Evolutionary conservation across 2,113 vertebrate genomes (phyloP).

Genomic region (Jaculus jaculus): DNA sequence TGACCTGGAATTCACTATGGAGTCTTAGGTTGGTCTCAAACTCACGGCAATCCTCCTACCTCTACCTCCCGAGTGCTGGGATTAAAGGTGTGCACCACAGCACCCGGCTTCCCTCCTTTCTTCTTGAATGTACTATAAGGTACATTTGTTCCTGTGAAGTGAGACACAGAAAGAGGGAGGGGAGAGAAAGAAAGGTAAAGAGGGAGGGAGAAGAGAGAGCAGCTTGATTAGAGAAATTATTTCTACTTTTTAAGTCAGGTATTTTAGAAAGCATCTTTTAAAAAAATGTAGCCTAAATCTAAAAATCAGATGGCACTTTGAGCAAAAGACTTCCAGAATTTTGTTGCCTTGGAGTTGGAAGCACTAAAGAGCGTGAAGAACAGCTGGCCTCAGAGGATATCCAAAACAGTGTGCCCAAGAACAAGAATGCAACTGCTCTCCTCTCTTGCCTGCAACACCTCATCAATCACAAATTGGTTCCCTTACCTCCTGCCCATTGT

Average conservation of each 20-base stretch:
- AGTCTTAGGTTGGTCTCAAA: too few relatives aligned
- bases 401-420: conserved; percentile 33
- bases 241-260: conserved; percentile 50
- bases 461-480: conserved; percentile 32
- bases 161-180: not conserved
- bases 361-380: conserved; percentile 43
- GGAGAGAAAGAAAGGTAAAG: not conserved
- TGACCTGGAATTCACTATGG: too few relatives aligned
- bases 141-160: not conserved
- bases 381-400: conserved; percentile 48
- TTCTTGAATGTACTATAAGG: not conserved
- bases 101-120: too few relatives aligned
- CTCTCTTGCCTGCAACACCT: conserved; percentile 51
- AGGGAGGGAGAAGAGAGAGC: not conserved
- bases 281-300: conserved; percentile 41
- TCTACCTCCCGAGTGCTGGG: too few relatives aligned
- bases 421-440: conserved; percentile 56
- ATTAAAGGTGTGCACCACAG: too few relatives aligned
- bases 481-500: conserved; percentile 10
- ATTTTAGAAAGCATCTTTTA: conserved; percentile 54
- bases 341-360: conserved; percentile 59
- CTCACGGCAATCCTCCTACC: too few relatives aligned
- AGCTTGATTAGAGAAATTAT: not conserved
- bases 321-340: conserved; percentile 49
- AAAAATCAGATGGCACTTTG: conserved; percentile 63